Evolutionary conservation across 2,888 invertebrate genomes (phyloP), one percentile per base, ranked within the genome.

Genomic region (Aleiodes testaceus): DNA sequence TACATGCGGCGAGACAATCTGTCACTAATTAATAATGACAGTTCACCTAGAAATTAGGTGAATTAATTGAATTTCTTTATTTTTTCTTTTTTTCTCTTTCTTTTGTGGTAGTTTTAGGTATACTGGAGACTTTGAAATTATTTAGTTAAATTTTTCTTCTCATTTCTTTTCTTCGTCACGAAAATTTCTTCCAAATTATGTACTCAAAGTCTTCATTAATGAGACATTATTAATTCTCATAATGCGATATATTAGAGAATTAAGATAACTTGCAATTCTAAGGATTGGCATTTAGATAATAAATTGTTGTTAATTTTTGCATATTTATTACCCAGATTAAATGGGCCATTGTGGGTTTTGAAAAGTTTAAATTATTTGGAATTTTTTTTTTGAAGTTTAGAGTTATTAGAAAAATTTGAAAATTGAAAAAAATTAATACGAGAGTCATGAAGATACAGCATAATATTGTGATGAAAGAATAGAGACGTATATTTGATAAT

Each of bases 1-100:
- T 86, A 74, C 86, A 86, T 75, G 79, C 85, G 55, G 75, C 85
- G 63, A 84, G 85, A 77, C 87, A 86, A 77, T 83, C 85, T 71
- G 78, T 85, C 73, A 81, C 81, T 72, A 85, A 86, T 85, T 86
- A 84, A 85, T 86, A 84, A 85, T 82, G 80, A 82, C 80, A 79
- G 75, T 79, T 78, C 74, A 75, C 72, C 72, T 75, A 64, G 53
- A 84, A 84, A 61, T 26, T 36, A 45, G 47, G 82, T 83, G 75
- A 79, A 79, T 83, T 61, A 85, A 84, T 86, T 86, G 85, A 85
- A 85, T 85, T 85, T 76, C 75, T 78, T 79, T 78, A 77, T 72
- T 66, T 69, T 63, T 64, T 55, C 69, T 66, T 73, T 67, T 26
- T 72, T 68, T 50, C 64, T 50, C 49, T 72, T 70, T 22, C 45